A percentile compares a stretch with the other conserved stretches of the same genome.
Conservation (phyloP, 2,113 vertebrate species). For the Gulo gulo region DNA sequence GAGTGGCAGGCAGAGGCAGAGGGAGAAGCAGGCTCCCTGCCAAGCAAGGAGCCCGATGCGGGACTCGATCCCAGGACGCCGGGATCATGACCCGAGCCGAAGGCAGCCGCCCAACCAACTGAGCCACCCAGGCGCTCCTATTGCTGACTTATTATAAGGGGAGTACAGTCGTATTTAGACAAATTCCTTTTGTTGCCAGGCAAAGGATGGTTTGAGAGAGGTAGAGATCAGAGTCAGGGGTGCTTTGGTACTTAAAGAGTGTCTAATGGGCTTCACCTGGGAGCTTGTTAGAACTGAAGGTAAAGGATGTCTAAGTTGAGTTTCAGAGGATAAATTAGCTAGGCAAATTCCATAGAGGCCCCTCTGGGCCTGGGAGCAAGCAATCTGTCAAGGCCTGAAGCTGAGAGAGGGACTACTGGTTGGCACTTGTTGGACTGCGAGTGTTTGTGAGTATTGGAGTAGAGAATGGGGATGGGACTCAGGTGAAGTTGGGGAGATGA, state of each 20-base stretch:
- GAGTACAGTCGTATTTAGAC: neutral
- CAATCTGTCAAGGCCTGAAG: neutral
- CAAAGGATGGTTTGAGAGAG: neutral
- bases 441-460: neutral
- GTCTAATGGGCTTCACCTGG: neutral
- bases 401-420: neutral
- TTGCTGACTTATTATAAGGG: neutral
- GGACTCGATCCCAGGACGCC: too few species aligned
- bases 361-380: neutral
- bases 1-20: too few species aligned
- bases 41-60: too few species aligned
- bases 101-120: too few species aligned
- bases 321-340: neutral
- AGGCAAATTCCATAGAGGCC: neutral
- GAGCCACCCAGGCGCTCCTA: too few species aligned
- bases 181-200: neutral
- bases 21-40: too few species aligned
- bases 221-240: neutral
- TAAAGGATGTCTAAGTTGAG: neutral
- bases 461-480: neutral
- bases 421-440: neutral
- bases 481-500: neutral
- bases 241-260: neutral
- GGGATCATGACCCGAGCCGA: too few species aligned
- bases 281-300: neutral